phyloP scores from a whole-genome alignment of 2,113 vertebrate genomes.

The Struthidea cinerea region DNA sequence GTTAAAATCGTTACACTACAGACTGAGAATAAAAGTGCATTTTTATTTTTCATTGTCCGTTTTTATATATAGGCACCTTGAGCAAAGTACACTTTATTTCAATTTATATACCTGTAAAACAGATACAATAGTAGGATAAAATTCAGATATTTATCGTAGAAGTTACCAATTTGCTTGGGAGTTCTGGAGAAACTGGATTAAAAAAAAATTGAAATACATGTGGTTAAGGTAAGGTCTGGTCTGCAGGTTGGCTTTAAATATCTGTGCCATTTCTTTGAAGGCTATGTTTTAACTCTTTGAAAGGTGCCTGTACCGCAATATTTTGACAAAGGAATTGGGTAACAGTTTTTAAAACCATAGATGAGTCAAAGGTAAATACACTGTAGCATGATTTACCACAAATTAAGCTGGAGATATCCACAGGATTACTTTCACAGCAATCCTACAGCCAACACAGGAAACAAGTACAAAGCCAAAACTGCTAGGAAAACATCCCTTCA shows the following conservation, averaged over 20 bases:
- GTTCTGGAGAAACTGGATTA: background rate
- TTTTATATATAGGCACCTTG: background rate
- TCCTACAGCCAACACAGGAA: conserved; percentile 18
- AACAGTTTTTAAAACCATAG: conserved; percentile 18
- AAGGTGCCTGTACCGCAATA: background rate
- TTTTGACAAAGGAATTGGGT: background rate
- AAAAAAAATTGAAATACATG: background rate
- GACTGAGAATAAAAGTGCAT: background rate
- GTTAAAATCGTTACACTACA: background rate
- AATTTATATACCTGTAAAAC: background rate
- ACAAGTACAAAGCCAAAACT: conserved; percentile 38
- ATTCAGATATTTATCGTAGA: background rate
- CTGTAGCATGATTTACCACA: conserved; percentile 1
- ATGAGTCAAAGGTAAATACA: conserved; percentile 42
- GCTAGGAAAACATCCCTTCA: conserved; percentile 31
- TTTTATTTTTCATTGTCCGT: background rate
- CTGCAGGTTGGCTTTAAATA: background rate
- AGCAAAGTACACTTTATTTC: background rate
- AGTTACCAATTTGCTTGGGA: background rate
- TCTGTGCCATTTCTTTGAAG: background rate
- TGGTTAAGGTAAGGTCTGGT: background rate
- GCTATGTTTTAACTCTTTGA: background rate
- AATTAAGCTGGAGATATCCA: conserved; percentile 23
- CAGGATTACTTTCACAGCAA: conserved; percentile 7
- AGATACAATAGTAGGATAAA: background rate